Evolutionary conservation across 1,140 invertebrate species (phyloP).

Genomic region (Colletes latitarsis): DNA sequence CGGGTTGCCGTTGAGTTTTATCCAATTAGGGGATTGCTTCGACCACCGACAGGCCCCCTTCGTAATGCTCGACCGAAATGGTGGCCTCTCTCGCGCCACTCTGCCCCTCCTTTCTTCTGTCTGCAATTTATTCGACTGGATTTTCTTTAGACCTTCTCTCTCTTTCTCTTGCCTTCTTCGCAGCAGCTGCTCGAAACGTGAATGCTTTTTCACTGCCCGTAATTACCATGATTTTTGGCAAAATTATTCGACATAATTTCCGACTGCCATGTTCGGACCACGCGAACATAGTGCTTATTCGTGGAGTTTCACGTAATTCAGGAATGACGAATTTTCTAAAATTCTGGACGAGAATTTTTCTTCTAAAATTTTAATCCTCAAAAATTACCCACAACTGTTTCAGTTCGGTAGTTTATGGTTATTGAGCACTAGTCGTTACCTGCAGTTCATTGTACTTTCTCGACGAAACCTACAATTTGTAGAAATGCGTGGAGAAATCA

Average conservation of each 20-base stretch:
- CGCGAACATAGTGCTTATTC: no score
- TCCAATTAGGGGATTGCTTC: constrained; percentile 65
- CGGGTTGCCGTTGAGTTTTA: constrained; percentile 57
- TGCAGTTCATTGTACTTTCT: no score
- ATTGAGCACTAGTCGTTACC: no score
- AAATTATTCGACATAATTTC: neutral
- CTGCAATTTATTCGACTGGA: constrained; percentile 30
- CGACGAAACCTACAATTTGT: no score
- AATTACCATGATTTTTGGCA: neutral
- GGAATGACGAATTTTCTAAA: no score
- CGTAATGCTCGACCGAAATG: constrained; percentile 31
- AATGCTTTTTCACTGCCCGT: neutral
- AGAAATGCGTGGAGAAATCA: no score
- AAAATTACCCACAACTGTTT: no score
- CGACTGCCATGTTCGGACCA: neutral
- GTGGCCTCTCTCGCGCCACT: constrained; percentile 6
- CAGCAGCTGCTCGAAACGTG: neutral
- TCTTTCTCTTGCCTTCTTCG: no score
- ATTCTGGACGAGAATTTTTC: no score
- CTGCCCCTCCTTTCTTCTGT: neutral
- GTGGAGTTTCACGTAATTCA: neutral
- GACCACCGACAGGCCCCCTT: constrained; percentile 14
- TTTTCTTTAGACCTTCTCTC: constrained; percentile 7
- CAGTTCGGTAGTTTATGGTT: no score
- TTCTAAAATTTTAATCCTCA: no score